Conservation (phyloP, 2,888 invertebrate species). For the Apomyelois bistriatella region DNA sequence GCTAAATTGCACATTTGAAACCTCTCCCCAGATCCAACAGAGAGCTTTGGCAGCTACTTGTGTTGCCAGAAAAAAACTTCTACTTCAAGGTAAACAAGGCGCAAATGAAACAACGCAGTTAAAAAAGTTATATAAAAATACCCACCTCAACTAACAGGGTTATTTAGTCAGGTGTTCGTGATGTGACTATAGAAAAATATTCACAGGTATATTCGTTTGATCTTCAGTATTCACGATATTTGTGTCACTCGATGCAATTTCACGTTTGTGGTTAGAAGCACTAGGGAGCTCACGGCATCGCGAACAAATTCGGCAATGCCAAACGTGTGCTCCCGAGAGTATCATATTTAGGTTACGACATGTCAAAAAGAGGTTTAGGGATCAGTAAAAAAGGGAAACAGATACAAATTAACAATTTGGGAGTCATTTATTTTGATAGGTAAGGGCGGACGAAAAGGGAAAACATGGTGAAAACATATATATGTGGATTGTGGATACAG, state of each 20-base stretch:
- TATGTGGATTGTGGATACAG: too few species aligned
- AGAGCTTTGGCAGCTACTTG: too few species aligned
- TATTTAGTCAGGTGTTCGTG: too few species aligned
- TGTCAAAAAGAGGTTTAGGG: neutral
- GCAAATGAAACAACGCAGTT: too few species aligned
- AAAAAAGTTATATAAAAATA: too few species aligned
- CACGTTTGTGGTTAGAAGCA: conserved; percentile 15
- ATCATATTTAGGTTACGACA: conserved; percentile 1
- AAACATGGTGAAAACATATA: too few species aligned
- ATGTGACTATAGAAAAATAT: neutral
- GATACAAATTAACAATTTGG: neutral
- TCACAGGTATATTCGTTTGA: neutral
- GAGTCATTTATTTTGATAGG: neutral
- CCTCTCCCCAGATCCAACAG: too few species aligned
- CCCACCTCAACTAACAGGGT: too few species aligned
- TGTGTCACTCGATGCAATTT: conserved; percentile 4
- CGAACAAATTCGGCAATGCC: neutral
- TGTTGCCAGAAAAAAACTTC: too few species aligned
- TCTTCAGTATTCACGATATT: neutral
- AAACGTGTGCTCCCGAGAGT: neutral
- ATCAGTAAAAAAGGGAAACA: conserved; percentile 1
- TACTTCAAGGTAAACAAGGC: too few species aligned
- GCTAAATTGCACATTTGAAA: too few species aligned
- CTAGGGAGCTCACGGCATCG: conserved; percentile 8
- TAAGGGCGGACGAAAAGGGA: too few species aligned